Evolutionary conservation across 2,888 invertebrate genomes (phyloP), one percentile per base, ranked within the genome.

Genomic region (Drosophila merina): DNA sequence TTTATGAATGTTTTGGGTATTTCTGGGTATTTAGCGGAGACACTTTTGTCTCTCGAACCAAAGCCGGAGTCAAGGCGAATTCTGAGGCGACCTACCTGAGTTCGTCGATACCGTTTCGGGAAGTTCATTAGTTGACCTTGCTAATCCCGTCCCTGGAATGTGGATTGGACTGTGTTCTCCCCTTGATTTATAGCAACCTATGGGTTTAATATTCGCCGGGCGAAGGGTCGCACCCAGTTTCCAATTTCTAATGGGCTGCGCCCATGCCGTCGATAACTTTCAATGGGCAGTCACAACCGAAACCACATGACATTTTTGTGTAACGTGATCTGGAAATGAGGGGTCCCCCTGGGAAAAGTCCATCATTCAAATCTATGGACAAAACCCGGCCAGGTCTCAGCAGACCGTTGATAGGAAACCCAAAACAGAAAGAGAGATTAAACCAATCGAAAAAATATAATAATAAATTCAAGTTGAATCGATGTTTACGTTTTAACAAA

Each of bases 51-150:
- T 31, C 26, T 31, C 26, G 47, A 72, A 76, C 60, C 64, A 74
- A 76, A 88, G 74, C 69, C 85, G 58, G 45, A 74, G 76, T 75
- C 84, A 84, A 87, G 88, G 84, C 74, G 40, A 88, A 76, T 71
- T 20, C 20, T 20, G 20, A 20, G 20, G 20, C 20, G 20, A 20
- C 2, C 78, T 88, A 86, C 88, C 88, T 84, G 77, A 75, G 54
- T 59, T 59, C 10, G 31, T 59, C 9, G 36, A 44, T 49, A 60
- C 50, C 56, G 64, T 50, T 49, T 52, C 25, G 28, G 8, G 69
- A 31, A 60, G 63, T 58, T 73, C 76, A 69, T 76, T 67, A 64
- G 54, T 60, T 52, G 60, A 62, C 79, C 81, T 88, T 83, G 80
- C 64, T 52, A 50, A 58, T 63, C 12, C 31, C 14, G 28, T 20